Evolutionary conservation across 2,797 vertebrate species (phyloP).

Genomic region (Pangasius krempfi): DNA sequence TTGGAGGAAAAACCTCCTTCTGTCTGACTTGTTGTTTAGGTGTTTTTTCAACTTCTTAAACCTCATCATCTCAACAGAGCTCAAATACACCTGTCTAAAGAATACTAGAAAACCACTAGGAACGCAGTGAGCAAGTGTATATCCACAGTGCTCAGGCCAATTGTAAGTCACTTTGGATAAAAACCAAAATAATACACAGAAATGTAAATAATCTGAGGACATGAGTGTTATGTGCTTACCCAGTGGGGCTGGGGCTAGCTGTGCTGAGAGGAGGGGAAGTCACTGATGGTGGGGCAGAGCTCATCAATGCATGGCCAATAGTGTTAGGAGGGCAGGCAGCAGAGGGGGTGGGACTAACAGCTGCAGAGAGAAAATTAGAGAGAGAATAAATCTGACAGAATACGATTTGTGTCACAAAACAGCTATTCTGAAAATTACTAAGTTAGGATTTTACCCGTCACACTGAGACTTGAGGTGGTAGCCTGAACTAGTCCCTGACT

Average conservation of each 20-base stretch:
- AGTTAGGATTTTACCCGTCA: conserved; percentile 79
- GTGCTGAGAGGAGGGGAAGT: conserved; percentile 85
- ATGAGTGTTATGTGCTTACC: conserved; percentile 72
- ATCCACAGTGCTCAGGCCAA: not conserved
- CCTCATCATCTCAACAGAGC: not conserved
- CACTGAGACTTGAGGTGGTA: conserved; percentile 84
- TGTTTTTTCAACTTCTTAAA: not conserved
- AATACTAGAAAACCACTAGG: not conserved
- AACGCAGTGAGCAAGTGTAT: not conserved
- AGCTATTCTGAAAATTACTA: not conserved
- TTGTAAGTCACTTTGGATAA: not conserved
- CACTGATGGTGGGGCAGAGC: conserved; percentile 78
- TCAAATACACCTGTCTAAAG: not conserved
- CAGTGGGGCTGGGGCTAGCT: conserved; percentile 83
- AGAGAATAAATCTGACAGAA: not conserved
- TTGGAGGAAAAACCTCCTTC: not conserved
- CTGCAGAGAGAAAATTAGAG: conserved; percentile 62
- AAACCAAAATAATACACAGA: not conserved
- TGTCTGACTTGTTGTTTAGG: not conserved
- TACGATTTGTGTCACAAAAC: not conserved
- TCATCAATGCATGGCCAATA: conserved; percentile 74
- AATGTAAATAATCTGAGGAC: not conserved
- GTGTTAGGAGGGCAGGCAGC: conserved; percentile 81
- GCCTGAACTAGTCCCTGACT: conserved; percentile 82
- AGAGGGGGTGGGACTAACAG: conserved; percentile 79